These are phyloP conservation scores for Alethe diademata DNA, from an alignment of 2,113 vertebrate genomes.

Conservation along the genomic window DNA sequence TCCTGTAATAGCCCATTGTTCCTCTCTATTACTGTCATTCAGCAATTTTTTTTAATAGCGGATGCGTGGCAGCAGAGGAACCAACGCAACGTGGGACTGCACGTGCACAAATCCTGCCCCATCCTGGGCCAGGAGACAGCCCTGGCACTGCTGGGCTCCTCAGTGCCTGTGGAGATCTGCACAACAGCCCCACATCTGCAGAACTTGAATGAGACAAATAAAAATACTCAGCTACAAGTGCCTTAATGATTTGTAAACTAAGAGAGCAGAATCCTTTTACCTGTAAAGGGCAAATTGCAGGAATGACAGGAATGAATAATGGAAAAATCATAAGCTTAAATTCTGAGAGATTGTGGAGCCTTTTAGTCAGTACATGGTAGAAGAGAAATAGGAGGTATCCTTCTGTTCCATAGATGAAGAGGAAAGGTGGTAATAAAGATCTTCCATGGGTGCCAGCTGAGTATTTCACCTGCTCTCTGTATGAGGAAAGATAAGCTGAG, in stretches of 20 bases:
- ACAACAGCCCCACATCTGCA: not conserved
- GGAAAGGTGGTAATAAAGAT: not conserved
- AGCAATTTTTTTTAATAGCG: conserved; percentile 29
- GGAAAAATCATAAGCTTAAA: not conserved
- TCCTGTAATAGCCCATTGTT: conserved; percentile 54
- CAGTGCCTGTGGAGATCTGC: not conserved
- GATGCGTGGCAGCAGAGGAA: not conserved
- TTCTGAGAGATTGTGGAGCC: not conserved
- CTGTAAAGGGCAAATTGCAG: not conserved
- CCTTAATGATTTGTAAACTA: not conserved
- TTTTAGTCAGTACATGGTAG: fast-evolving
- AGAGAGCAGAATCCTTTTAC: not conserved
- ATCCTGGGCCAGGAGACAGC: not conserved
- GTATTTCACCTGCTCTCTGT: not conserved
- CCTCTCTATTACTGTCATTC: conserved; percentile 35
- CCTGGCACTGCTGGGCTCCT: not conserved
- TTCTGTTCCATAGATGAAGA: not conserved
- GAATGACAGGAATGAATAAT: not conserved
- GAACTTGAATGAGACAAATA: not conserved
- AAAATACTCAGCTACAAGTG: not conserved
- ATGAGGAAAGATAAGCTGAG: not conserved
- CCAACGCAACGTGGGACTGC: not conserved
- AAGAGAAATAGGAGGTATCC: not conserved
- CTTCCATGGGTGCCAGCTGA: not conserved
- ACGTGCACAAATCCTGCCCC: not conserved